Percentiles rank a stretch among this genome's conserved stretches.
Evolutionary conservation across 1,140 invertebrate species (phyloP).

Genomic region (Caenorhabditis briggsae): DNA sequence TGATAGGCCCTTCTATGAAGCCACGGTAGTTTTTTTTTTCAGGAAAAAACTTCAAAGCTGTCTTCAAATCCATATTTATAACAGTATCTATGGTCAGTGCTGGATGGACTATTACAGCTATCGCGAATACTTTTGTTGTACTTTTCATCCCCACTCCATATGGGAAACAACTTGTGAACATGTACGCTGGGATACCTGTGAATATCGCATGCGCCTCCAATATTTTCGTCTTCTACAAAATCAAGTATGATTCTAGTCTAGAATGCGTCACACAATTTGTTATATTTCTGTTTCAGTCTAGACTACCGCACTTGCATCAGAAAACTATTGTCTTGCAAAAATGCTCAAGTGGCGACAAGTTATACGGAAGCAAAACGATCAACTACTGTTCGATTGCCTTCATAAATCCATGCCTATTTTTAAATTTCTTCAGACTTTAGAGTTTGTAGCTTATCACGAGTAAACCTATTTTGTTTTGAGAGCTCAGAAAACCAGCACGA

Average conservation of each 20-base stretch:
- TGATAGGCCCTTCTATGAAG: too few relatives aligned
- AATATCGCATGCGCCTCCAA: constrained; percentile 10
- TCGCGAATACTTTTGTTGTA: background rate
- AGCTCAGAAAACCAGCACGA: background rate
- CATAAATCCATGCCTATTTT: constrained; percentile 1
- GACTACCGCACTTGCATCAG: constrained; percentile 39
- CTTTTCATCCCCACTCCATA: background rate
- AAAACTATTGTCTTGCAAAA: background rate
- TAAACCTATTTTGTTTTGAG: background rate
- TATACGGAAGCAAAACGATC: background rate
- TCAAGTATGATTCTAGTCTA: constrained; percentile 10
- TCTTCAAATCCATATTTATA: constrained; percentile 24
- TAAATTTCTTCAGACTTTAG: background rate
- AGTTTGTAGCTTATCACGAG: background rate
- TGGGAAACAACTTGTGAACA: background rate
- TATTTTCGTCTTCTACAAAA: constrained; percentile 15
- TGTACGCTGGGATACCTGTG: constrained; percentile 9
- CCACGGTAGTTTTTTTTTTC: background rate
- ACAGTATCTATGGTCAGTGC: background rate
- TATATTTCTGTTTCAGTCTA: background rate
- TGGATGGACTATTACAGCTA: constrained; percentile 3
- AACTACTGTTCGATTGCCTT: background rate
- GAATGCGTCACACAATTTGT: background rate
- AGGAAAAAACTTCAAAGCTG: background rate
- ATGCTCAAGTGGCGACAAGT: background rate